Evolutionary conservation across 2,113 vertebrate species (phyloP), one percentile per base, ranked within the genome.

Genomic region (Laterallus jamaicensis): DNA sequence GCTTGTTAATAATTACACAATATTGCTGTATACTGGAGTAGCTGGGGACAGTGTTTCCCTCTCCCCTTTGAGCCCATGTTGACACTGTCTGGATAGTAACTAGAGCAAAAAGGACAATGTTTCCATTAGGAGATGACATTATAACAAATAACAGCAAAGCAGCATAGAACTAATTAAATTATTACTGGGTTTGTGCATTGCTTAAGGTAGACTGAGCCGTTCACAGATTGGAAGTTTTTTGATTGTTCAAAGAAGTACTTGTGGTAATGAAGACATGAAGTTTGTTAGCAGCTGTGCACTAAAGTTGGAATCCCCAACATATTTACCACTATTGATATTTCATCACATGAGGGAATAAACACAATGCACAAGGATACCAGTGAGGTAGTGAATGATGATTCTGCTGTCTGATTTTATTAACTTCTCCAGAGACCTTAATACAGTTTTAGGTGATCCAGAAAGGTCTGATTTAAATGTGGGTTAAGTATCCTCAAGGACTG

Each of bases 1-100:
- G 4, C 7, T 49, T 0, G 0, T 76, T 78, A 82, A n/a, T 79
- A 75, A 66, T 49, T 42, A 71, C 3, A 39, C 4, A 2, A 12
- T 79, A 35, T 32, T 64, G 20, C 31, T 74, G 7, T 12, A n/a
- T 32, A 62, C 10, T 2, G 4, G 19, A 77, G 13, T 32, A 66
- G 25, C 42, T 63, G 22, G 24, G 26, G 22, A 75, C 84, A 78
- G 67, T 49, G 26, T n/a, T 50, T 17, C 9, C 59, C 18, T 35
- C 37, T 12, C 67, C 8, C 28, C 10, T 71, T 3, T 71, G 83
- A 60, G 20, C 63, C 18, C 14, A 16, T 19, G 11, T 50, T 50
- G 63, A 14, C 42, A 42, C 12, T 70, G 18, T 32, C 39, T 78
- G n/a, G 18, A 24, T 59, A 67, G 28, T 20, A 78, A 24, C 44